Percentiles rank a stretch among this genome's conserved stretches.
Evolutionary conservation across 2,113 vertebrate species (phyloP).

Genomic region (Gopherus flavomarginatus): DNA sequence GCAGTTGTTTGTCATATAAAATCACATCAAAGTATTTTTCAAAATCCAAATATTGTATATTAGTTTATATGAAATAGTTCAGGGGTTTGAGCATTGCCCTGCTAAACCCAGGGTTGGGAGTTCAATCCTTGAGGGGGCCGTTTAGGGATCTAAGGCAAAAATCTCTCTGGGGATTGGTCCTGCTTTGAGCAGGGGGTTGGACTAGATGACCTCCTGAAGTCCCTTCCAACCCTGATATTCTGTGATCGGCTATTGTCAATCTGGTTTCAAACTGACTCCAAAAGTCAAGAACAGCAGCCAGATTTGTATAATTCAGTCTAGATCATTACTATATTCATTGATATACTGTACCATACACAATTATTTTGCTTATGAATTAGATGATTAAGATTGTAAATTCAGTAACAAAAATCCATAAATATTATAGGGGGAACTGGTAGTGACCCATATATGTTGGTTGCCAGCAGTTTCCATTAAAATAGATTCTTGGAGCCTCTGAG

Average conservation of each 20-base stretch:
- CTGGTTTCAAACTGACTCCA: not conserved
- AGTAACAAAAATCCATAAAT: no score
- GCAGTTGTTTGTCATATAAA: slow-evolving; percentile 19
- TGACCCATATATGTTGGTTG: not conserved
- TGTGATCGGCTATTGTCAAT: not conserved
- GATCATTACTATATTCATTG: not conserved
- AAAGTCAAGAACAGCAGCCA: not conserved
- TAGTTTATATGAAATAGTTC: not conserved
- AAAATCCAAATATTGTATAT: not conserved
- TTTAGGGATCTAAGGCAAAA: no score
- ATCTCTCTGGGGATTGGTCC: no score
- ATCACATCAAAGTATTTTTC: slow-evolving; percentile 28
- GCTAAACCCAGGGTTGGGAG: no score
- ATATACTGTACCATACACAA: not conserved
- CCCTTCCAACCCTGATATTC: no score
- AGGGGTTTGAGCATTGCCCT: no score
- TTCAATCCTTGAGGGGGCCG: no score
- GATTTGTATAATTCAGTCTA: slow-evolving; percentile 4
- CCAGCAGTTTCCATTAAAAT: not conserved
- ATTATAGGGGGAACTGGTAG: not conserved
- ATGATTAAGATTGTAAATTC: no score
- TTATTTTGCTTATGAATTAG: not conserved
- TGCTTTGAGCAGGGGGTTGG: no score
- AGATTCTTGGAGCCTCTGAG: no score
- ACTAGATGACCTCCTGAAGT: no score